Evolutionary conservation across 2,888 invertebrate species (phyloP), one percentile per base, ranked within the genome.

Genomic region (Catotricha subobsoleta): DNA sequence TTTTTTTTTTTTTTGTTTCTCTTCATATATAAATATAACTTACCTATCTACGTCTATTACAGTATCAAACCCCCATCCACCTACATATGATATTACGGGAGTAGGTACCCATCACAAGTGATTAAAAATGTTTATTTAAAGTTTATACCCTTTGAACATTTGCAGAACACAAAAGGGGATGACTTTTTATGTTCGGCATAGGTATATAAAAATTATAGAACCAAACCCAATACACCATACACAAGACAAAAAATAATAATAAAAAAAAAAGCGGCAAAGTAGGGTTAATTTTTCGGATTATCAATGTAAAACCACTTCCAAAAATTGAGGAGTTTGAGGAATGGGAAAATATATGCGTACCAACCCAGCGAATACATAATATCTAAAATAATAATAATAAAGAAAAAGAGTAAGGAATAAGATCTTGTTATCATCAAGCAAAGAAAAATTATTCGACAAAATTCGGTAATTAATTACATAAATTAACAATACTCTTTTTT

Each of bases 41-140:
- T n/a, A n/a, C n/a, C n/a, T n/a, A n/a, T n/a, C n/a, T n/a, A n/a
- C n/a, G n/a, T n/a, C n/a, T n/a, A n/a, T n/a, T n/a, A n/a, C n/a
- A n/a, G n/a, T n/a, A n/a, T n/a, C n/a, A n/a, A n/a, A n/a, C n/a
- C n/a, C n/a, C n/a, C n/a, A n/a, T n/a, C n/a, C n/a, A n/a, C n/a
- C n/a, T n/a, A n/a, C n/a, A n/a, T n/a, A n/a, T n/a, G n/a, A n/a
- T n/a, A n/a, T n/a, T n/a, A n/a, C n/a, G n/a, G n/a, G n/a, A n/a
- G n/a, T n/a, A n/a, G n/a, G 40, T 41, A 45, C 37, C 30, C 43
- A 27, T 43, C 44, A 43, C 45, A 46, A 49, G 49, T 48, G 48
- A 49, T 49, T 49, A 49, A 49, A 49, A 48, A 46, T 49, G 48
- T 49, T 49, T 49, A 48, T 47, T 47, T 48, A 47, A 49, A 48